Evolutionary conservation across 2,797 vertebrate species (phyloP).

Genomic region (Cynodonichthys magdalenae): DNA sequence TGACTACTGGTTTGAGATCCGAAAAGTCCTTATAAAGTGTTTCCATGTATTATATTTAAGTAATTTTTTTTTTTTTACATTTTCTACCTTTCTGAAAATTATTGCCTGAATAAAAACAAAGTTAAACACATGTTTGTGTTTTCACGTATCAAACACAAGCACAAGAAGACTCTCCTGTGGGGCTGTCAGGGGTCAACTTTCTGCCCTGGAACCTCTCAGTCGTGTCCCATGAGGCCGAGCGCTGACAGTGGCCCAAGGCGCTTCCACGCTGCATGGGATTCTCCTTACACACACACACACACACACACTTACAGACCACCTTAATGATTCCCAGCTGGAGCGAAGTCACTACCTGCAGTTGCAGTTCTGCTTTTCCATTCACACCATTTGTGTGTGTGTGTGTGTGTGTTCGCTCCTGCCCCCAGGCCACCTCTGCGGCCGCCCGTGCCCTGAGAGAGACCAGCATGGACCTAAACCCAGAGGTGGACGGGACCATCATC

Average conservation of each 20-base stretch:
- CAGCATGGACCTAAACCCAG: slow-evolving; percentile 97
- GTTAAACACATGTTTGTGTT: slow-evolving; percentile 18
- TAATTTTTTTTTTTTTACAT: not conserved
- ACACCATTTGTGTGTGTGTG: slow-evolving; percentile 53
- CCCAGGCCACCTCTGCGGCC: slow-evolving; percentile 90
- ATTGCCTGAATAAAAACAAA: slow-evolving; percentile 1
- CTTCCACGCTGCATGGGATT: slow-evolving; percentile 70
- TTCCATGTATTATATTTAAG: not conserved
- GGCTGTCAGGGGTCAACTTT: slow-evolving; percentile 72
- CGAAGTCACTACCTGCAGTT: slow-evolving; percentile 66
- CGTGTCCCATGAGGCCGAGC: slow-evolving; percentile 64
- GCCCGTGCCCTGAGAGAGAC: slow-evolving; percentile 90
- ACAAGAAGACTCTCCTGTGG: slow-evolving; percentile 55
- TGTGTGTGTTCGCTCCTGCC: slow-evolving; percentile 71
- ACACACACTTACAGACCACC: slow-evolving; percentile 39
- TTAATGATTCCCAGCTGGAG: slow-evolving; percentile 77
- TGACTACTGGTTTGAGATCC: not conserved
- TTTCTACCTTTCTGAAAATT: not conserved
- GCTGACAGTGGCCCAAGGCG: slow-evolving; percentile 79
- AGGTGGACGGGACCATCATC: slow-evolving; percentile 92
- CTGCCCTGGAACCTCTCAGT: slow-evolving; percentile 81
- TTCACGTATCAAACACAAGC: slow-evolving; percentile 39
- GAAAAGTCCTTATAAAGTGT: not conserved
- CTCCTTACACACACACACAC: slow-evolving; percentile 31
- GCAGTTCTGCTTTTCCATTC: slow-evolving; percentile 37